A percentile compares a stretch with the other conserved stretches of the same genome.
These are phyloP conservation scores for Pinctada fucata DNA, from an alignment of 2,888 invertebrate genomes.

Conservation along the genomic window DNA sequence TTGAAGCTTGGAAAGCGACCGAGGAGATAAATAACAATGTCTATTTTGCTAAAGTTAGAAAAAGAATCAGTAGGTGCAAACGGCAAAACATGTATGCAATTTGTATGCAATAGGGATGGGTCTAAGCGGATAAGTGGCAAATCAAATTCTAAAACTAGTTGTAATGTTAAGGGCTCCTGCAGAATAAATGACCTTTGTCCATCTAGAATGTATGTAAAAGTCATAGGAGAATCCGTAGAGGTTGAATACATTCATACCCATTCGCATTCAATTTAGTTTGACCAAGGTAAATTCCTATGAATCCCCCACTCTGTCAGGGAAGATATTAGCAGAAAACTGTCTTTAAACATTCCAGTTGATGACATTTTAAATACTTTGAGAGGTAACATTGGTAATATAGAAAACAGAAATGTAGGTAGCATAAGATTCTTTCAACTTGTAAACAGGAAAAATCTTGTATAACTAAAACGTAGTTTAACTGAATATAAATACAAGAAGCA, in stretches of 20 bases:
- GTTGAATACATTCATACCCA: constrained; percentile 26
- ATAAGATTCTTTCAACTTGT: constrained; percentile 18
- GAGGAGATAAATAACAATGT: constrained; percentile 8
- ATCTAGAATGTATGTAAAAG: constrained; percentile 12
- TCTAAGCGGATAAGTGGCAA: neutral
- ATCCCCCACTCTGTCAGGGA: constrained; percentile 5
- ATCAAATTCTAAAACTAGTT: neutral
- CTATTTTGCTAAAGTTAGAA: neutral
- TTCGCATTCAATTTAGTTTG: constrained; percentile 17
- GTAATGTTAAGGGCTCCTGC: constrained; percentile 7
- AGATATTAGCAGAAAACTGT: constrained; percentile 9
- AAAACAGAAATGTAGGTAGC: no score
- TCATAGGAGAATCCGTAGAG: neutral
- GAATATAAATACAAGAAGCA: no score
- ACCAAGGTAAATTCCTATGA: constrained; percentile 19
- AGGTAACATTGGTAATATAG: neutral
- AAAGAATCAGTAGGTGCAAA: neutral
- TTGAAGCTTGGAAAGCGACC: constrained; percentile 1
- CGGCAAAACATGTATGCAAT: neutral
- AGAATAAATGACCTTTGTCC: constrained; percentile 18
- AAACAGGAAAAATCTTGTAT: neutral
- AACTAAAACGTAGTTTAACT: no score
- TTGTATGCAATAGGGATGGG: constrained; percentile 21
- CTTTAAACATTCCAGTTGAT: constrained; percentile 19
- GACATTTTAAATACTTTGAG: constrained; percentile 16